Evolutionary conservation across 2,888 invertebrate genomes (phyloP).

Genomic region (Andrena dorsata): DNA sequence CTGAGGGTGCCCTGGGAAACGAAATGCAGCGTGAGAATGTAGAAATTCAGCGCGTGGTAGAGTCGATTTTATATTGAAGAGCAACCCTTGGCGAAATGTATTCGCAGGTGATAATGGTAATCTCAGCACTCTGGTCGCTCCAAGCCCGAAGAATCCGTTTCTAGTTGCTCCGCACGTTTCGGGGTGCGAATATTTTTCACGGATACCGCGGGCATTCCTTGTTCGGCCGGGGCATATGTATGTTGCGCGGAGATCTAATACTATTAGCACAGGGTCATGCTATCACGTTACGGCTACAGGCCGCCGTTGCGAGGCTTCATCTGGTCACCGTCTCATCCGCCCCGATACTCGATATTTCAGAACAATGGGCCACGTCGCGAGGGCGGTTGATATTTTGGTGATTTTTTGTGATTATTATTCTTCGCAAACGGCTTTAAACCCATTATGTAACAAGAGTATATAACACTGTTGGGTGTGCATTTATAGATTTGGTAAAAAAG

Average conservation of each 20-base stretch:
- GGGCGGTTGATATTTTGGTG: slow-evolving; percentile 33
- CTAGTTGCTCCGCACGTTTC: neutral
- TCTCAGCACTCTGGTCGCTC: no score
- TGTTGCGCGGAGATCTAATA: slow-evolving; percentile 73
- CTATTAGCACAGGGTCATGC: slow-evolving; percentile 80
- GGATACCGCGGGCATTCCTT: slow-evolving; percentile 39
- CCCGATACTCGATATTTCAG: slow-evolving; percentile 77
- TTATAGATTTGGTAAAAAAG: no score
- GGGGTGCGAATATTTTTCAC: slow-evolving; percentile 27
- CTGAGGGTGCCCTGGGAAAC: slow-evolving; percentile 92
- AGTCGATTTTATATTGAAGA: no score
- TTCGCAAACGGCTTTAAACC: no score
- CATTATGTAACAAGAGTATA: no score
- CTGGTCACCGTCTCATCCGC: slow-evolving; percentile 78
- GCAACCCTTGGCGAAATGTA: no score
- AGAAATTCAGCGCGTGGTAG: no score
- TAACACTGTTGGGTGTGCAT: no score
- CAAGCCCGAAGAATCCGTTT: neutral
- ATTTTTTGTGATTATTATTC: neutral
- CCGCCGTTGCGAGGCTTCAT: slow-evolving; percentile 76
- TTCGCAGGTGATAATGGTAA: no score
- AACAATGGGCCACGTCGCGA: slow-evolving; percentile 63
- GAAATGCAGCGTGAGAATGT: no score
- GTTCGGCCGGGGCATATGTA: slow-evolving; percentile 13
- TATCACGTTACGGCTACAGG: slow-evolving; percentile 77